Evolutionary conservation across 2,888 invertebrate species (phyloP).

Genomic region (Hydrotaea diabolus): DNA sequence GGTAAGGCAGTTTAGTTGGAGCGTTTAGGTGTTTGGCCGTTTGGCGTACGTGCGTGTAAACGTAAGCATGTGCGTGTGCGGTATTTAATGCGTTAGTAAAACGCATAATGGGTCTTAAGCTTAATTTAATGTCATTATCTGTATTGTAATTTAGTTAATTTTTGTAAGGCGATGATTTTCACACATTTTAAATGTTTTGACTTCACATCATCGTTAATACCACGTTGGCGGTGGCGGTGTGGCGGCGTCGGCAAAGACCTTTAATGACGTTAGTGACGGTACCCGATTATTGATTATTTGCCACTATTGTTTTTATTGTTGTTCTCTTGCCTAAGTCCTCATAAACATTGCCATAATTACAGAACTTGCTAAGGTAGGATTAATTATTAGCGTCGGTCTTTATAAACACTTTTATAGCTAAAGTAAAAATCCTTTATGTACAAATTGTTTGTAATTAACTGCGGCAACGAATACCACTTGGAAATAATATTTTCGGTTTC

Average conservation of each 20-base stretch:
- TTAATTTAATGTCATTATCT: constrained; percentile 63
- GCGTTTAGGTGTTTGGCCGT: neutral
- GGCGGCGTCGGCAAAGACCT: neutral
- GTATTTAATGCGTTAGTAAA: constrained; percentile 25
- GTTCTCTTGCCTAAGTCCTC: neutral
- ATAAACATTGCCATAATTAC: constrained; percentile 5
- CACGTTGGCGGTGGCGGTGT: neutral
- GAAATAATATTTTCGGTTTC: no score
- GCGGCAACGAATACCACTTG: no score
- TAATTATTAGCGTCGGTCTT: no score
- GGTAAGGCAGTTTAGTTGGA: neutral
- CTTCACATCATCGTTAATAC: constrained; percentile 4
- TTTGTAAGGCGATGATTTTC: constrained; percentile 59
- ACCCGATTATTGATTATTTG: constrained; percentile 38
- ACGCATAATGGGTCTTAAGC: constrained; percentile 46
- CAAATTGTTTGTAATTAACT: no score
- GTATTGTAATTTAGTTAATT: constrained; percentile 56
- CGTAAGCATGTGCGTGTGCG: neutral
- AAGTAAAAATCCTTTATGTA: no score
- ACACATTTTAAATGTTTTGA: constrained; percentile 48
- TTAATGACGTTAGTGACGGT: constrained; percentile 43
- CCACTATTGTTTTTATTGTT: constrained; percentile 4
- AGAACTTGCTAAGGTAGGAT: no score
- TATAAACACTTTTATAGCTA: no score
- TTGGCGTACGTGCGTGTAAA: neutral